Percentiles rank a stretch among this genome's conserved stretches.
These are phyloP conservation scores for Zaprionus obscuricornis DNA, from an alignment of 2,888 invertebrate species.

Conservation along the genomic window DNA sequence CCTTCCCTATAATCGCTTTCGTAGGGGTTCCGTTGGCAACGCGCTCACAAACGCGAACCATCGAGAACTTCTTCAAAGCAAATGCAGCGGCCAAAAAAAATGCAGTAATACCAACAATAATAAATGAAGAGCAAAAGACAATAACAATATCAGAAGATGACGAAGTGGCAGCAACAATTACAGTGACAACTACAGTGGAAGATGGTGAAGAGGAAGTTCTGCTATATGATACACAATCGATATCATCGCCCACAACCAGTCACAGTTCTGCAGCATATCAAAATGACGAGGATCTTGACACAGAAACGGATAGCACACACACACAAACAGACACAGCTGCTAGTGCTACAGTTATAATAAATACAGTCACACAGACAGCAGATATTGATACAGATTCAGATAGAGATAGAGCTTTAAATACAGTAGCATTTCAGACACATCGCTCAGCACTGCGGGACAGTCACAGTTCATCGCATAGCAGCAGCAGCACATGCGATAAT, in stretches of 20 bases:
- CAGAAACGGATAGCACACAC: constrained; percentile 25
- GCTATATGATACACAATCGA: constrained; percentile 47
- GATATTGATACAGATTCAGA: too few relatives aligned
- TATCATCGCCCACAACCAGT: constrained; percentile 40
- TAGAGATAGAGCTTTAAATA: constrained; percentile 7
- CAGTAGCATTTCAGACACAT: constrained; percentile 57
- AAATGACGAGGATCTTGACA: constrained; percentile 46
- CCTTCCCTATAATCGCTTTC: not conserved
- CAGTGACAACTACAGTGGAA: constrained; percentile 9
- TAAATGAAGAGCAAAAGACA: constrained; percentile 58
- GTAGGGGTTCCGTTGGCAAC: constrained; percentile 79
- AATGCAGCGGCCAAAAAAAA: constrained; percentile 64
- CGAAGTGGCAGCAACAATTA: constrained; percentile 1
- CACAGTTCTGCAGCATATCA: constrained; percentile 57
- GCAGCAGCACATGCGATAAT: constrained; percentile 78
- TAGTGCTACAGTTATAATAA: too few relatives aligned
- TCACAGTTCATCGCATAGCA: constrained; percentile 72
- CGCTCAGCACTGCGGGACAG: constrained; percentile 71
- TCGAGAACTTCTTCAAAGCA: constrained; percentile 81
- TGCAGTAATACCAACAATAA: not conserved
- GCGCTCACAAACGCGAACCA: constrained; percentile 81
- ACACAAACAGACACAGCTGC: constrained; percentile 15
- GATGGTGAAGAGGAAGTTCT: constrained; percentile 54
- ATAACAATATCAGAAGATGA: constrained; percentile 38
- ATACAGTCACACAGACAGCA: too few relatives aligned